Evolutionary conservation across 2,797 vertebrate genomes (phyloP), one percentile per base, ranked within the genome.

Genomic region (Arrhamphus sclerolepis): DNA sequence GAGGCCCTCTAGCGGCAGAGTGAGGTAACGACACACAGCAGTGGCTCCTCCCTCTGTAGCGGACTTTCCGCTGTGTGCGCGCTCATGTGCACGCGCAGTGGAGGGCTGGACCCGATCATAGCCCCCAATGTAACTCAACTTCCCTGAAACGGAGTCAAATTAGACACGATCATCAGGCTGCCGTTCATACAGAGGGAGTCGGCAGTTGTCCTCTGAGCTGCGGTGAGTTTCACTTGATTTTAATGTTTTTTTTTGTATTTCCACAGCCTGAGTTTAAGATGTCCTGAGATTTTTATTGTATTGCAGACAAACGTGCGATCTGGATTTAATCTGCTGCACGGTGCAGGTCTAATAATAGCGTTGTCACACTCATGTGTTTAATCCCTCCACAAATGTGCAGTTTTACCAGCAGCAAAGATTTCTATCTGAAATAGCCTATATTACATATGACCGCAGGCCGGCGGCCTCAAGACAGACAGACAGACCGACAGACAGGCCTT

Each of bases 211-310:
- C 22, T 50, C 7, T 9, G 13, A 62, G 18, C 60, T n/a, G 47
- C 19, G 89, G 87, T 90, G 77, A 87, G 87, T 85, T 1, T 0
- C 3, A 2, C 11, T 11, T 17, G 9, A 14, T 34, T 24, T 7
- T 1, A n/a, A n/a, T n/a, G n/a, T n/a, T n/a, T n/a, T n/a, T n/a
- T n/a, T n/a, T n/a, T n/a, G n/a, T n/a, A 18, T 22, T 9, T 8
- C 8, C 2, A 2, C 48, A 26, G 40, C 2, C 17, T 17, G 0
- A 44, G 44, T 28, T 50, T 79, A 77, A 82, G 78, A 69, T 80
- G 16, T 14, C 48, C 28, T 5, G 20, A 0, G 1, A 29, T 6
- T 26, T 51, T 38, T 40, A 66, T 28, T 63, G 38, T 34, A 46
- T 28, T 0, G 39, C 11, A 69, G 81, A 75, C 73, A 80, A 73